Evolutionary conservation across 2,113 vertebrate genomes (phyloP).

Genomic region (Myrmecophaga tridactyla): DNA sequence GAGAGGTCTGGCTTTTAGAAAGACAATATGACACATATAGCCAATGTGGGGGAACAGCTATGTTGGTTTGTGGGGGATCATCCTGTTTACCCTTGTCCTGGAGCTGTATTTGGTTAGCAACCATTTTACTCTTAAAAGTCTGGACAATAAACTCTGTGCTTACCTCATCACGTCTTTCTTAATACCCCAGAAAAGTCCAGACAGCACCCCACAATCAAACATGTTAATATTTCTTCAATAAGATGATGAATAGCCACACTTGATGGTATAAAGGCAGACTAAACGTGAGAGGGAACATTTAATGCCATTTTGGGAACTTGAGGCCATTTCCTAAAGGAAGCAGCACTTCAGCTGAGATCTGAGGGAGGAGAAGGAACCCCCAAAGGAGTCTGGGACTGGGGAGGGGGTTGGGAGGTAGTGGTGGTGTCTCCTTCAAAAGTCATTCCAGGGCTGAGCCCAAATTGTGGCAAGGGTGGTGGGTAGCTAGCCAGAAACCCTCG

Average conservation of each 20-base stretch:
- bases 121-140: not conserved
- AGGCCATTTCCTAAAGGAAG: not conserved
- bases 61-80: too few species aligned
- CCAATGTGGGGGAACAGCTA: not conserved
- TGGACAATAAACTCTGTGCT: not conserved
- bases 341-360: not conserved
- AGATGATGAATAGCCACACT: not conserved
- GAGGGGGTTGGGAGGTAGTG: not conserved
- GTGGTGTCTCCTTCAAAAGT: not conserved
- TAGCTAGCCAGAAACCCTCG: accelerated
- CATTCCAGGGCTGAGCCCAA: not conserved
- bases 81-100: not conserved
- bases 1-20: not conserved
- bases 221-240: not conserved
- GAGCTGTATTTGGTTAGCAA: not conserved
- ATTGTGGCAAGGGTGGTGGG: accelerated
- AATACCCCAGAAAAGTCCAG: not conserved
- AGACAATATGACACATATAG: not conserved
- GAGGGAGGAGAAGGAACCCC: not conserved
- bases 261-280: not conserved
- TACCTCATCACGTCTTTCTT: not conserved
- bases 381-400: not conserved
- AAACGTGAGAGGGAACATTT: not conserved
- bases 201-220: not conserved
- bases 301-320: not conserved